Evolutionary conservation across 2,797 vertebrate genomes (phyloP).

Genomic region (Pipistrellus pygmaeus): DNA sequence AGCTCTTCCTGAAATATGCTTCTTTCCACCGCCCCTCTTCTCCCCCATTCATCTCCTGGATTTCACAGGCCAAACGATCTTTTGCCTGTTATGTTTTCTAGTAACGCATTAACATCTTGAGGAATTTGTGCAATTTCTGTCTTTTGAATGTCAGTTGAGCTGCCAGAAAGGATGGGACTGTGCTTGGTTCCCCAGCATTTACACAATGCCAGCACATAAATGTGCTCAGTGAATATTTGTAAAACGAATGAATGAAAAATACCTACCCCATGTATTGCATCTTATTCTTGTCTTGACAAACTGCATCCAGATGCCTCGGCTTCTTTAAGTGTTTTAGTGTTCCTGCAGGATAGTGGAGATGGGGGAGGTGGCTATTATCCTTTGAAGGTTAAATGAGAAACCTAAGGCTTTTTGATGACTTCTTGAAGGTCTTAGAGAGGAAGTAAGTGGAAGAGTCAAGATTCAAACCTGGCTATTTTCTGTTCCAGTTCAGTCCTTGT

Average conservation of each 20-base stretch:
- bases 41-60: not conserved
- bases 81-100: not conserved
- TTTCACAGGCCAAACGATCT: not conserved
- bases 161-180: not conserved
- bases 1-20: not conserved
- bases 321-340: not conserved
- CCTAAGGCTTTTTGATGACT: not conserved
- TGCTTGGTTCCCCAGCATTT: not conserved
- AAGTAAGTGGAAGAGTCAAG: not conserved
- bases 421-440: not conserved
- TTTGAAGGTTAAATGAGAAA: not conserved
- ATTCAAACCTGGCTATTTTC: not conserved
- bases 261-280: not conserved
- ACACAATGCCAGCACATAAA: not conserved
- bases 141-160: not conserved
- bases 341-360: not conserved
- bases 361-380: not conserved
- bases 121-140: not conserved
- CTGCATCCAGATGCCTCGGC: not conserved
- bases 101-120: not conserved
- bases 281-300: not conserved
- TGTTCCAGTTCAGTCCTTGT: not conserved
- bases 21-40: not conserved
- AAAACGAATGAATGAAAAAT: constrained; percentile 28
- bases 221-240: not conserved